Conservation (phyloP, 2,888 invertebrate species). For the Drosophila barbarae region DNA sequence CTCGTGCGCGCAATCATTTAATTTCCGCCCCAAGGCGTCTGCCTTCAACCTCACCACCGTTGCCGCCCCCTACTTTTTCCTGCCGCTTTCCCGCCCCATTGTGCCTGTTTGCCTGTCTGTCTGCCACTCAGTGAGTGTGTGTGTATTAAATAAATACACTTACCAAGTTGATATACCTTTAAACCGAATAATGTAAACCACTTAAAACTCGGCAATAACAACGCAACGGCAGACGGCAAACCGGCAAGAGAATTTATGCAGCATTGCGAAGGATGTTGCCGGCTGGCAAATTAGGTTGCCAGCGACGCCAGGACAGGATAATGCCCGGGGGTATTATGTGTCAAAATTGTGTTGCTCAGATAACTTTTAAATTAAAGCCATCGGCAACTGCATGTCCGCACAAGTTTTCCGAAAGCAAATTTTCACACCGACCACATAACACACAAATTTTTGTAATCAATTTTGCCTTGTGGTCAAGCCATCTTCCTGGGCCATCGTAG, state of each 20-base stretch:
- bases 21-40: conserved; percentile 70
- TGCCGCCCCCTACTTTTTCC: conserved; percentile 3
- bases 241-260: conserved; percentile 58
- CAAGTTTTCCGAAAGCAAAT: conserved; percentile 43
- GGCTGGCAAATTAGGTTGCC: conserved; percentile 65
- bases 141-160: conserved; percentile 72
- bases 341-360: conserved; percentile 70
- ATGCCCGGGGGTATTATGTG: conserved; percentile 60
- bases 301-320: conserved; percentile 35
- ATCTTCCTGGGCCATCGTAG: conserved; percentile 11
- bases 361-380: conserved; percentile 71
- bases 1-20: conserved; percentile 73
- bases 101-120: conserved; percentile 28
- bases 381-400: conserved; percentile 50
- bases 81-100: conserved; percentile 13
- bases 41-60: neutral
- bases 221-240: conserved; percentile 26
- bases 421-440: conserved; percentile 47
- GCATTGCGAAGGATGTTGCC: conserved; percentile 43
- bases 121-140: conserved; percentile 44
- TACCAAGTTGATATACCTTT: conserved; percentile 73
- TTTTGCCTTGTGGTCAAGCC: conserved; percentile 67
- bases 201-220: conserved; percentile 70
- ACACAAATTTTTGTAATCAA: conserved; percentile 66
- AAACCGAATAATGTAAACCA: conserved; percentile 73